Base-by-base conservation (phyloP, 1,140 invertebrate genomes). In the Aporrectodea caliginosa region DNA sequence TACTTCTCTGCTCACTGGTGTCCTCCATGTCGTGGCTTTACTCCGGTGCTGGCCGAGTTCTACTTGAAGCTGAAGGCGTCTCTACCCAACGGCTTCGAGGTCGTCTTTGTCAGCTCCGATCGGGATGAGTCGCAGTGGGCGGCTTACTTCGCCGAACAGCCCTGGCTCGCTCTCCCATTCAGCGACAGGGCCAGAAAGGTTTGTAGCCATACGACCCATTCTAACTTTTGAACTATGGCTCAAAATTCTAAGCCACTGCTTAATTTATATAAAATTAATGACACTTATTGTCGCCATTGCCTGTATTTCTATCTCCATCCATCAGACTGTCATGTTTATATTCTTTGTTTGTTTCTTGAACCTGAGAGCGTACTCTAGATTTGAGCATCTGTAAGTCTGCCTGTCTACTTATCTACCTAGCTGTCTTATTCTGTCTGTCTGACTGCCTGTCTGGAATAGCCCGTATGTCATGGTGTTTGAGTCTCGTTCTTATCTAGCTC, bases 161-260 rank as follows among this genome's bases (percentile, higher is more conserved):
- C 93, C 0, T 93, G 93, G 93, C 90, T 92, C 77, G 92, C 92
- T 30, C 89, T 93, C 69, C 92, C 92, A 0, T 93, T 91, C 85
- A 89, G 90, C 75, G 92, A 93, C 84, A 91, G 92, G 72, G 92
- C 92, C 35, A 85, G 81, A 78, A 86, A 85, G 86, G 88, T 85
- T 82, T 79, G 6, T 12, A 58, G 22, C 22, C 43, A 6, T 12
- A 12, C 6, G 6, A 58, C 22, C 6, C 43, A 6, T 12, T 22
- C 43, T 12, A 22, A 22, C 43, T 22, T 22, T 6, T 58, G 6
- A 12, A n/a, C 22, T 58, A 58, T 22, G 43, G 6, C 6, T 58
- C 22, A 58, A 58, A 58, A 58, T 12, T 58, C 43, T 58, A 22
- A 22, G 6, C 6, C 43, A 58, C 6, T 58, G 43, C 43, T 22